phyloP scores from a whole-genome alignment of 2,888 invertebrate species.

The Dynastes grantii region DNA sequence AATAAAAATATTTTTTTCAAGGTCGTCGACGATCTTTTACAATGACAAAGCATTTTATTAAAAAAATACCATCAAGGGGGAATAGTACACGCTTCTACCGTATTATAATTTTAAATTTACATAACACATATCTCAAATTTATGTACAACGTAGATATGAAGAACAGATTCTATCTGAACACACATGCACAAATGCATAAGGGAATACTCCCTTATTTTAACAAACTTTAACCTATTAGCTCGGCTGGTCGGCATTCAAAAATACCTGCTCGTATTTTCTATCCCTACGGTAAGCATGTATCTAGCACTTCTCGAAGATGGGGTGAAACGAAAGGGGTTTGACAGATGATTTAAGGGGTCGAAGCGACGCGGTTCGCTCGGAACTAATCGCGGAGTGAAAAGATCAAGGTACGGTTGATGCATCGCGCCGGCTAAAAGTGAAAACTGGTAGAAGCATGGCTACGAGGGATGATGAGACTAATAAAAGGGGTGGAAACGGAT shows the following conservation, averaged over 20 bases:
- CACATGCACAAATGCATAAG: neutral
- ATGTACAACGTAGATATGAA: too few relatives aligned
- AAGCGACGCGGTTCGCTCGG: slow-evolving; percentile 39
- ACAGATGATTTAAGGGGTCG: slow-evolving; percentile 51
- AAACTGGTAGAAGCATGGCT: slow-evolving; percentile 47
- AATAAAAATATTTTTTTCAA: too few relatives aligned
- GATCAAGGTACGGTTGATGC: slow-evolving; percentile 40
- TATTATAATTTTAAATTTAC: too few relatives aligned
- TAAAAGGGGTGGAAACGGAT: slow-evolving; percentile 52
- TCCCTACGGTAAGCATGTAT: neutral
- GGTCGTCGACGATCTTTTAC: too few relatives aligned
- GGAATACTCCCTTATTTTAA: neutral
- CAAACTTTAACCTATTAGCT: slow-evolving; percentile 28
- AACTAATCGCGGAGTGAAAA: slow-evolving; percentile 49
- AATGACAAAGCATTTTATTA: too few relatives aligned
- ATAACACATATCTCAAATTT: too few relatives aligned
- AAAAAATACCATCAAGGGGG: too few relatives aligned
- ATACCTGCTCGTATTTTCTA: slow-evolving; percentile 27
- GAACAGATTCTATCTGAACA: too few relatives aligned
- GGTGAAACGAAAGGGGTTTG: slow-evolving; percentile 51
- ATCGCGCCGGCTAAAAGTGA: slow-evolving; percentile 41
- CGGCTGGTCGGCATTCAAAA: neutral
- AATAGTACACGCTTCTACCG: too few relatives aligned
- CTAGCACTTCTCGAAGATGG: slow-evolving; percentile 33
- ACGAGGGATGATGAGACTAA: slow-evolving; percentile 50